These are phyloP conservation scores for Cecropterus lyciades DNA, from an alignment of 1,140 invertebrate genomes.

Conservation along the genomic window DNA sequence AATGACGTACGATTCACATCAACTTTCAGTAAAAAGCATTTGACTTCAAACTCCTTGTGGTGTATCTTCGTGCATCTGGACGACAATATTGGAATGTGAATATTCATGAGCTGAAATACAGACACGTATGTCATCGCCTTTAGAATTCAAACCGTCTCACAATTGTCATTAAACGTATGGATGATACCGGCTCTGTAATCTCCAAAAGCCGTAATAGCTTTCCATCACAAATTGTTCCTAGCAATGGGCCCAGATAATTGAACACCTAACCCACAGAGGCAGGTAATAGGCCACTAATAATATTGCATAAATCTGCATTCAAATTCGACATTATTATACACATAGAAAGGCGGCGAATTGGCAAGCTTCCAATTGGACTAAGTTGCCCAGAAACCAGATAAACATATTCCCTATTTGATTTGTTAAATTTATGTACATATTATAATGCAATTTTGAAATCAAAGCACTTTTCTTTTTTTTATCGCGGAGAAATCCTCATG, in stretches of 20 bases:
- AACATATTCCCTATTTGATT: too few species aligned
- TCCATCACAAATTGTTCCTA: not conserved
- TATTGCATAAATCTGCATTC: conserved; percentile 14
- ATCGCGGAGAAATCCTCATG: too few species aligned
- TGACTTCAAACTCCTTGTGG: not conserved
- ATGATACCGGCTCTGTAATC: not conserved
- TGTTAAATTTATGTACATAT: too few species aligned
- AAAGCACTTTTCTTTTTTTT: too few species aligned
- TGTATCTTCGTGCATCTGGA: not conserved
- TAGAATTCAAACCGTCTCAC: not conserved
- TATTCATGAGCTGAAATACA: too few species aligned
- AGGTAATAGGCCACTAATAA: conserved; percentile 11
- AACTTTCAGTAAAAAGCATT: not conserved
- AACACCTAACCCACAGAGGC: not conserved
- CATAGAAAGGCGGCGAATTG: not conserved
- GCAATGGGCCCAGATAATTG: not conserved
- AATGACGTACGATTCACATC: not conserved
- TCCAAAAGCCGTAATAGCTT: not conserved
- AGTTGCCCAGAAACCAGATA: too few species aligned
- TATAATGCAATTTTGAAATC: too few species aligned
- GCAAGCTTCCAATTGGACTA: conserved; percentile 8
- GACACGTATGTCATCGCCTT: not conserved
- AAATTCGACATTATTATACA: not conserved
- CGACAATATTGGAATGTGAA: not conserved
- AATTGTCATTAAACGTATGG: not conserved